These are phyloP conservation scores for Chromis chromis DNA, from an alignment of 2,797 vertebrate genomes.

Conservation along the genomic window DNA sequence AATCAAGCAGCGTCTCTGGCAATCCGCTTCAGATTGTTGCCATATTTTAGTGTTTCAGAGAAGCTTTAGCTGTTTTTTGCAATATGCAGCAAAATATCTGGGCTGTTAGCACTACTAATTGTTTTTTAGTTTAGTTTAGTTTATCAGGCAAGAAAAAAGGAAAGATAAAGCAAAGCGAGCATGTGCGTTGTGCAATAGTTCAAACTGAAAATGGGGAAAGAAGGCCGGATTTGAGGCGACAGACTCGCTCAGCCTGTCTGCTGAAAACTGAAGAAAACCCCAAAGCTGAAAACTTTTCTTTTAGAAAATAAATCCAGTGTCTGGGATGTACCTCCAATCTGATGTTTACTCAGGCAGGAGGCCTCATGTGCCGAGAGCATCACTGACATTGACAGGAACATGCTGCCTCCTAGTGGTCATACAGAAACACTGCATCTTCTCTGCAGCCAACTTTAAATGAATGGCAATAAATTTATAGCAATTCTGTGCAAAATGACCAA, in stretches of 20 bases:
- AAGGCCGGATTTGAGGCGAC: neutral
- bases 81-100: neutral
- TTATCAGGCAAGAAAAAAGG: neutral
- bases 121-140: neutral
- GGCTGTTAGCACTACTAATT: neutral
- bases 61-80: neutral
- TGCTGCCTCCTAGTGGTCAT: slow-evolving; percentile 72
- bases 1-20: neutral
- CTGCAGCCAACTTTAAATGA: neutral
- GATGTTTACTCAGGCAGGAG: neutral
- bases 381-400: slow-evolving; percentile 36
- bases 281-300: neutral
- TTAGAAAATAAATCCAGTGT: neutral
- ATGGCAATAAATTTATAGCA: neutral
- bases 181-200: neutral
- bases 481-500: too few species aligned
- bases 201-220: neutral
- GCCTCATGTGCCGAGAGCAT: neutral
- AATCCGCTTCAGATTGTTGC: too few species aligned
- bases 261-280: neutral
- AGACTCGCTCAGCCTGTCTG: neutral
- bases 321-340: neutral
- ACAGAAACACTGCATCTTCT: slow-evolving; percentile 6
- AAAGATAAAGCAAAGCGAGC: neutral
- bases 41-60: too few species aligned